These are phyloP conservation scores for Heterodera filipjevi DNA, from an alignment of 2,888 invertebrate genomes.

Conservation along the genomic window DNA sequence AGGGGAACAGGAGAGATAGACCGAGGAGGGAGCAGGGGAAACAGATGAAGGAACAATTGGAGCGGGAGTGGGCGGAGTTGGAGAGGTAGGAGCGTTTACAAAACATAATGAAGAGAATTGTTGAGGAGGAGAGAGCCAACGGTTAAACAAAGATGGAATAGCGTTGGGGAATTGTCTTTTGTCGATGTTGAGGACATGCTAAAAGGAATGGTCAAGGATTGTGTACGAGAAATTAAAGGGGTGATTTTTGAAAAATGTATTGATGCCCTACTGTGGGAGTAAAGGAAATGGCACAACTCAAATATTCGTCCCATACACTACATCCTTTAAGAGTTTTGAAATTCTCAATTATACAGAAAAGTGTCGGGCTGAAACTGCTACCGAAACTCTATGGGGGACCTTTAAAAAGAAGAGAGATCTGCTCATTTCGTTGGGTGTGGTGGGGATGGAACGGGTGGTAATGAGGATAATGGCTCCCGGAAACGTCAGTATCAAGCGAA, in stretches of 20 bases:
- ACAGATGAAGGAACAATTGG: neutral
- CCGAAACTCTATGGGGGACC: neutral
- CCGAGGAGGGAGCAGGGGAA: neutral
- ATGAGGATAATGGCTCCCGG: no score
- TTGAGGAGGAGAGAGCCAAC: no score
- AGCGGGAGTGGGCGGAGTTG: neutral
- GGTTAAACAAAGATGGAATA: no score
- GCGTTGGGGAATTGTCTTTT: no score
- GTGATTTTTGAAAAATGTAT: neutral
- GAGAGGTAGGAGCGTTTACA: no score
- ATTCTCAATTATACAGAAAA: neutral
- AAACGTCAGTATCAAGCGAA: no score
- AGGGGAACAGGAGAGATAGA: no score
- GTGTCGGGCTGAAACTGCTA: conserved; percentile 9
- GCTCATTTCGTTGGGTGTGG: neutral
- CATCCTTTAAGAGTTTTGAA: neutral
- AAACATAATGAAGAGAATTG: no score
- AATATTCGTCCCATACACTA: neutral
- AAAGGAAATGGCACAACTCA: neutral
- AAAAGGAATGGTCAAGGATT: neutral
- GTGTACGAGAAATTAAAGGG: no score
- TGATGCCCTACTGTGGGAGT: neutral
- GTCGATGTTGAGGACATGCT: neutral
- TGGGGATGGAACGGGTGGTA: neutral
- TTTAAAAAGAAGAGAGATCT: neutral